Conservation (phyloP, 2,797 vertebrate species). For the Eremophila alpestris region DNA sequence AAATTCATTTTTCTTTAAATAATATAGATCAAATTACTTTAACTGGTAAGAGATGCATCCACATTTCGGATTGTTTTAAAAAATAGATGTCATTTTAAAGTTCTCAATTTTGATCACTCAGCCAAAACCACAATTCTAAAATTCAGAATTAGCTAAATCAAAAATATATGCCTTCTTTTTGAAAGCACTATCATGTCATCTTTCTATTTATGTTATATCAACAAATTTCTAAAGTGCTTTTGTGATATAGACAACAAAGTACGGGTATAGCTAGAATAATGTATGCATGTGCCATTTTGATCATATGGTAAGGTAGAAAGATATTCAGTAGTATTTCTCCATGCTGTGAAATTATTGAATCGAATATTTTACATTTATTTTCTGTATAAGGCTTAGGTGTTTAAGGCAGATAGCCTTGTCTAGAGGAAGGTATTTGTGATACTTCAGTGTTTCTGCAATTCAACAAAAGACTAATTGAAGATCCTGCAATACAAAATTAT, state of each 20-base stretch:
- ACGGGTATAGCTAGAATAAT: not conserved
- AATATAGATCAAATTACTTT: not conserved
- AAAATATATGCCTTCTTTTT: not conserved
- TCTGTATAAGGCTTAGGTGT: not conserved
- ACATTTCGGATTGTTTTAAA: not conserved
- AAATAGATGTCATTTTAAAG: not conserved
- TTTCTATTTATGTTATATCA: not conserved
- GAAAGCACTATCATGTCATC: not conserved
- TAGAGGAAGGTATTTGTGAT: not conserved
- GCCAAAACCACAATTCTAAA: not conserved
- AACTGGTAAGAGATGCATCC: not conserved
- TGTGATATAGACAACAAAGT: not conserved
- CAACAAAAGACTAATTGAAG: not conserved
- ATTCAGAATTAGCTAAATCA: not conserved
- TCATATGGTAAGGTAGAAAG: not conserved
- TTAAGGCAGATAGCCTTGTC: not conserved
- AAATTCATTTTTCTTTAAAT: not conserved
- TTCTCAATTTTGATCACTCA: not conserved
- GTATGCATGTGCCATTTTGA: not conserved
- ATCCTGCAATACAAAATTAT: not conserved
- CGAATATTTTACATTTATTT: not conserved
- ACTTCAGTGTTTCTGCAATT: accelerated
- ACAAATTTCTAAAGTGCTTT: not conserved
- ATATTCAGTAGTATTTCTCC: not conserved
- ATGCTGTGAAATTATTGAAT: not conserved